phyloP scores from a whole-genome alignment of 2,888 invertebrate genomes.

The Acleris literana region DNA sequence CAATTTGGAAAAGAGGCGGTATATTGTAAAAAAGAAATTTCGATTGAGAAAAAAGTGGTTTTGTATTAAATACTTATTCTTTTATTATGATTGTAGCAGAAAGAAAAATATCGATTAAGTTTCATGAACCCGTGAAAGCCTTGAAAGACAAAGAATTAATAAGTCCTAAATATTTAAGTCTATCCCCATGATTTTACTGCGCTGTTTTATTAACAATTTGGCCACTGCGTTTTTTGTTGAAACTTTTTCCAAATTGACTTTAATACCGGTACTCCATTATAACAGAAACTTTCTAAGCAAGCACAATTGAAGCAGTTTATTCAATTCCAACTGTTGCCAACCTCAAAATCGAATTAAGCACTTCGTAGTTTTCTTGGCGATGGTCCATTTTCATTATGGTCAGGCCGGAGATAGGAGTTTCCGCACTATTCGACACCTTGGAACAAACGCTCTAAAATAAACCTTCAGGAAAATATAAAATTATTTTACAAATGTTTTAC shows the following conservation, averaged over 20 bases:
- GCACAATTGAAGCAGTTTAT: slow-evolving; percentile 4
- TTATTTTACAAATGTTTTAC: too few relatives aligned
- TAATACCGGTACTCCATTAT: too few relatives aligned
- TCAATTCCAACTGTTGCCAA: slow-evolving; percentile 20
- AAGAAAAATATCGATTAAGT: too few relatives aligned
- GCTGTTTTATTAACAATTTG: too few relatives aligned
- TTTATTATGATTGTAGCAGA: not conserved
- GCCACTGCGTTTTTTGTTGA: too few relatives aligned
- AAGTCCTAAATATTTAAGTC: too few relatives aligned
- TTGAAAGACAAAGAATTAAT: too few relatives aligned
- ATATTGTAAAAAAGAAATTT: not conserved
- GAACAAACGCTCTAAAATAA: not conserved
- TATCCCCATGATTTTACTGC: too few relatives aligned
- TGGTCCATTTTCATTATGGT: slow-evolving; percentile 7
- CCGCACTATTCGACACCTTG: slow-evolving; percentile 5
- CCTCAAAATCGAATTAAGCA: slow-evolving; percentile 20
- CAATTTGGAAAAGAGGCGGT: not conserved
- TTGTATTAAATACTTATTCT: not conserved
- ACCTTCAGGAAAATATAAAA: too few relatives aligned
- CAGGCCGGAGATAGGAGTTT: slow-evolving; percentile 11
- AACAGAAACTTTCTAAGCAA: not conserved
- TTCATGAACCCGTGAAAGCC: too few relatives aligned
- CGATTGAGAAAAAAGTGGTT: not conserved
- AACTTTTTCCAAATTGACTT: too few relatives aligned
- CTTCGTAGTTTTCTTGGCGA: slow-evolving; percentile 22